A percentile compares a stretch with the other conserved stretches of the same genome.
Conservation (phyloP, 2,113 vertebrate species). For the Corapipo altera region DNA sequence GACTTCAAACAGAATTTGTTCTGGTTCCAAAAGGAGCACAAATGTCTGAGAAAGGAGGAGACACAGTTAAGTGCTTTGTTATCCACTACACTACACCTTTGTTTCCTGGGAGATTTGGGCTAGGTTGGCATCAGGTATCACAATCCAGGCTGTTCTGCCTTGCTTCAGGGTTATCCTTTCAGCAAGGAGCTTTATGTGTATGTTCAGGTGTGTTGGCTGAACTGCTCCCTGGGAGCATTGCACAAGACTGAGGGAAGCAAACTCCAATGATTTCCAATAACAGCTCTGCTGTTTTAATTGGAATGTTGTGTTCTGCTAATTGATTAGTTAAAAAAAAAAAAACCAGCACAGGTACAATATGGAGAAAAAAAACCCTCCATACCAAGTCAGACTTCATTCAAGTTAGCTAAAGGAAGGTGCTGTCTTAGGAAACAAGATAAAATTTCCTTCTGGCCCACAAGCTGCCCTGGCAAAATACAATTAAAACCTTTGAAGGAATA, state of each 20-base stretch:
- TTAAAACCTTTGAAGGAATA: conserved; percentile 56
- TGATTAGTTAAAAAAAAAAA: neutral
- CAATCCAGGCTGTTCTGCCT: neutral
- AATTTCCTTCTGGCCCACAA: conserved; percentile 1
- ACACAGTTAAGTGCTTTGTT: conserved; percentile 20
- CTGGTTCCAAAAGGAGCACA: neutral
- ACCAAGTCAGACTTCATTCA: neutral
- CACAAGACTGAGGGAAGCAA: neutral
- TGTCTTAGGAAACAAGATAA: neutral
- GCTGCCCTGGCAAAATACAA: neutral
- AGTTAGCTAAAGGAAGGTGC: neutral
- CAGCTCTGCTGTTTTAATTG: neutral
- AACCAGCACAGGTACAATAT: neutral
- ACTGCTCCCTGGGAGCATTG: neutral
- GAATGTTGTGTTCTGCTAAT: conserved; percentile 35
- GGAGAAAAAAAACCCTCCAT: neutral
- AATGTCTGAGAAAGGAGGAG: neutral
- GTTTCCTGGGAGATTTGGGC: conserved; percentile 45
- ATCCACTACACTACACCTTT: conserved; percentile 45
- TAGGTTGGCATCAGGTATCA: conserved; percentile 33
- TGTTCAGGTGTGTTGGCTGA: conserved; percentile 10
- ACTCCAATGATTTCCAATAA: conserved; percentile 41
- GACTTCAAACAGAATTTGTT: neutral
- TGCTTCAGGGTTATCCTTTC: conserved; percentile 36
- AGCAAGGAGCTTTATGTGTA: conserved; percentile 4